A percentile compares a stretch with the other conserved stretches of the same genome.
phyloP scores from a whole-genome alignment of 2,888 invertebrate genomes.

The Nebria brevicollis region DNA sequence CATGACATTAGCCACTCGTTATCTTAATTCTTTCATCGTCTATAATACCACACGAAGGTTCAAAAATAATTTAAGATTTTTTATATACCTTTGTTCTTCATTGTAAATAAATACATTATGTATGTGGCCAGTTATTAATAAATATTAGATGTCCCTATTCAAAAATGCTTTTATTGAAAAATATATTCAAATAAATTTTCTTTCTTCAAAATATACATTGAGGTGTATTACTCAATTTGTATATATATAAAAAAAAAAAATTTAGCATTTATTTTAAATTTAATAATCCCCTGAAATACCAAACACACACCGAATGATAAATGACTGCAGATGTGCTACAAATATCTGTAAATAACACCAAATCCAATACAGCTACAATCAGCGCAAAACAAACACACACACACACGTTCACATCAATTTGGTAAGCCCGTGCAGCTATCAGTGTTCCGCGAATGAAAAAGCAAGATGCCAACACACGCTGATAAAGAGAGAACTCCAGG shows the following conservation, averaged over 20 bases:
- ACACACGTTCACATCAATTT: constrained; percentile 42
- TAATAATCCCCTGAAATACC: background rate
- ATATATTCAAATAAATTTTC: too few relatives aligned
- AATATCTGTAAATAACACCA: too few relatives aligned
- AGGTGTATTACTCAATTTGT: too few relatives aligned
- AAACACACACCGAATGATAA: background rate
- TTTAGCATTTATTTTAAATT: background rate
- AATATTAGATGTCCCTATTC: too few relatives aligned
- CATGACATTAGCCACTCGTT: constrained; percentile 9
- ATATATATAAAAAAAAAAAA: too few relatives aligned
- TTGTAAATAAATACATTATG: background rate
- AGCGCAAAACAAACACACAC: constrained; percentile 17
- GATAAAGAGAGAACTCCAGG: constrained; percentile 30
- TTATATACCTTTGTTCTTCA: background rate
- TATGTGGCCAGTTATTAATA: too few relatives aligned
- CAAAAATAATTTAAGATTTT: background rate
- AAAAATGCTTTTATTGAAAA: too few relatives aligned
- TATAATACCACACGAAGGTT: background rate
- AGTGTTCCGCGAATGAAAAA: background rate
- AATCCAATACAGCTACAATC: constrained; percentile 20
- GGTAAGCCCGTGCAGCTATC: background rate
- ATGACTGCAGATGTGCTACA: too few relatives aligned
- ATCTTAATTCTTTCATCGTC: constrained; percentile 16
- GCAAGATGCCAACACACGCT: constrained; percentile 4
- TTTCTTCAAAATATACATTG: too few relatives aligned